Evolutionary conservation across 2,113 vertebrate genomes (phyloP).

Genomic region (Chrysemys picta): DNA sequence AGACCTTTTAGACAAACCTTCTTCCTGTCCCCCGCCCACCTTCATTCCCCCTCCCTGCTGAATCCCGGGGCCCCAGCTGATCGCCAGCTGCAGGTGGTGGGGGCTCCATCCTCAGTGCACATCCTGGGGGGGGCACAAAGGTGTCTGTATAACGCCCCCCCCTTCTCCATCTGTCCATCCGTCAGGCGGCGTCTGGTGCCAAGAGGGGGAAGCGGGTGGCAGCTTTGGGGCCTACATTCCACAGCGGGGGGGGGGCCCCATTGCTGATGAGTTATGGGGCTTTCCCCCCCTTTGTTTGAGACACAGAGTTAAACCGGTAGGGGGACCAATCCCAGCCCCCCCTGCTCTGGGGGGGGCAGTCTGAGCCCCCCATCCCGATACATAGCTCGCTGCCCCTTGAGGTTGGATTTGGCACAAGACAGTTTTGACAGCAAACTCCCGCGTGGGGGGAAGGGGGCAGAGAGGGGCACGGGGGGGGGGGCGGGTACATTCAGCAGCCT

Average conservation of each 20-base stretch:
- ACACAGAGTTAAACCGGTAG: background rate
- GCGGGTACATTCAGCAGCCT: background rate
- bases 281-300: background rate
- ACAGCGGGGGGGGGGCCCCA: background rate
- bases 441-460: background rate
- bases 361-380: background rate
- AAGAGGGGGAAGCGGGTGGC: background rate
- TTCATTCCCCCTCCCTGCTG: background rate
- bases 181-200: background rate
- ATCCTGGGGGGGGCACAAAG: background rate
- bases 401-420: background rate
- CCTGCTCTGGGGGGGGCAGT: background rate
- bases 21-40: background rate
- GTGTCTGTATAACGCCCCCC: background rate
- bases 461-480: background rate
- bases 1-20: background rate
- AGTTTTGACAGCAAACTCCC: background rate
- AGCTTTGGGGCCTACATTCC: background rate
- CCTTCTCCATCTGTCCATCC: background rate
- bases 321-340: background rate
- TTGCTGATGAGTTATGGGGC: background rate
- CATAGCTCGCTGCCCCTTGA: background rate
- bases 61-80: no score
- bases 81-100: background rate
- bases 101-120: background rate